phyloP scores from a whole-genome alignment of 2,113 vertebrate species.

The Pica pica region DNA sequence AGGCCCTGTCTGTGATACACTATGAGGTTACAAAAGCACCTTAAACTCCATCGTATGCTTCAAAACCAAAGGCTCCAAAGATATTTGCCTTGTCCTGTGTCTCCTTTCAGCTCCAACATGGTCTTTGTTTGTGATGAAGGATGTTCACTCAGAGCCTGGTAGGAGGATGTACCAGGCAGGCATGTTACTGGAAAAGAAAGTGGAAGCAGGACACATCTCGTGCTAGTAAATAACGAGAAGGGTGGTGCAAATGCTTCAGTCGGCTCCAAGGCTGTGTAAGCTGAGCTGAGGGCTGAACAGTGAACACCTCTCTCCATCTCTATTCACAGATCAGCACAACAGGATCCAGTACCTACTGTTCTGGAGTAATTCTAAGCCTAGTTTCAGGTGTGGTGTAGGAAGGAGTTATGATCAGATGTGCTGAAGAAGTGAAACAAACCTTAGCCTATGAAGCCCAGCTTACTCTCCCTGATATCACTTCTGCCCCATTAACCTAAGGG shows the following conservation, averaged over 20 bases:
- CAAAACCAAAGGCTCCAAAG: neutral
- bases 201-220: neutral
- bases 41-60: rapidly evolving
- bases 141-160: neutral
- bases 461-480: neutral
- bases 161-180: neutral
- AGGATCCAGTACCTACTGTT: neutral
- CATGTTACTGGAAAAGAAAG: neutral
- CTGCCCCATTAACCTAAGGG: neutral
- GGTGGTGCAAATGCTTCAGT: neutral
- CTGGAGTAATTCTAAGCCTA: neutral
- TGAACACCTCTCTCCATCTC: neutral
- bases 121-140: neutral
- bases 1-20: neutral
- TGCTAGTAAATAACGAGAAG: neutral
- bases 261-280: neutral
- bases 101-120: neutral
- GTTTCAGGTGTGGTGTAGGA: neutral
- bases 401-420: neutral
- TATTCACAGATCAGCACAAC: neutral
- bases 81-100: neutral
- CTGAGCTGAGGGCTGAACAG: neutral
- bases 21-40: neutral
- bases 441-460: neutral
- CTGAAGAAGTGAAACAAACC: neutral